Percentiles rank a stretch among this genome's conserved stretches.
phyloP scores from a whole-genome alignment of 2,797 vertebrate species.

The Oreonectes daqikongensis region DNA sequence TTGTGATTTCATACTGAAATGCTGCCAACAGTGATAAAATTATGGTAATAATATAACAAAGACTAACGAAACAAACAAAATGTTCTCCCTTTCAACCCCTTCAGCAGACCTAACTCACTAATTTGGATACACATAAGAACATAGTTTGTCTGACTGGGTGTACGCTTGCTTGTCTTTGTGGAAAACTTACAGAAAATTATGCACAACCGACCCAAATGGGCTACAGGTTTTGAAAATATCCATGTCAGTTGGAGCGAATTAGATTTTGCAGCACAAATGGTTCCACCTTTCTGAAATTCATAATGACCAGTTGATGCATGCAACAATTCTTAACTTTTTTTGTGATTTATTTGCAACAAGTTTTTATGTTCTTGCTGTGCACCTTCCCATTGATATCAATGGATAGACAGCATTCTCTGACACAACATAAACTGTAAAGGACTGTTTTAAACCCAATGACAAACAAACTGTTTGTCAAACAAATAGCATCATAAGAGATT shows the following conservation, averaged over 20 bases:
- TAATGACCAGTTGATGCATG: neutral
- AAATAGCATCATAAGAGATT: too few species aligned
- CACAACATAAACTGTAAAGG: too few species aligned
- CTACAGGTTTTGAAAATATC: neutral
- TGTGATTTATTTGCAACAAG: too few species aligned
- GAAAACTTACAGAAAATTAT: neutral
- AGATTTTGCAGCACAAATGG: neutral
- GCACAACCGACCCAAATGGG: neutral
- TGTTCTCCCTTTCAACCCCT: neutral
- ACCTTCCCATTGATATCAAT: too few species aligned
- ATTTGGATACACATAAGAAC: conserved; percentile 18
- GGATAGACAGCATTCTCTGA: too few species aligned
- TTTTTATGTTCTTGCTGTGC: too few species aligned
- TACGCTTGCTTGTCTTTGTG: neutral
- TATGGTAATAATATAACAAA: conserved; percentile 22
- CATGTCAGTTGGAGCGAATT: neutral
- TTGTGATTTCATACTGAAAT: conserved; percentile 25
- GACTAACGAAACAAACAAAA: conserved; percentile 20
- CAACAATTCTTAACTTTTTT: too few species aligned
- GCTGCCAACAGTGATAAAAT: conserved; percentile 16
- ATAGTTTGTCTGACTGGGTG: neutral
- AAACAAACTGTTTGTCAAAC: too few species aligned
- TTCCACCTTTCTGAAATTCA: neutral
- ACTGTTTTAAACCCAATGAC: too few species aligned
- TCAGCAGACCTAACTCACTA: conserved; percentile 1